phyloP scores from a whole-genome alignment of 2,113 vertebrate species.

The Halichoerus grypus region DNA sequence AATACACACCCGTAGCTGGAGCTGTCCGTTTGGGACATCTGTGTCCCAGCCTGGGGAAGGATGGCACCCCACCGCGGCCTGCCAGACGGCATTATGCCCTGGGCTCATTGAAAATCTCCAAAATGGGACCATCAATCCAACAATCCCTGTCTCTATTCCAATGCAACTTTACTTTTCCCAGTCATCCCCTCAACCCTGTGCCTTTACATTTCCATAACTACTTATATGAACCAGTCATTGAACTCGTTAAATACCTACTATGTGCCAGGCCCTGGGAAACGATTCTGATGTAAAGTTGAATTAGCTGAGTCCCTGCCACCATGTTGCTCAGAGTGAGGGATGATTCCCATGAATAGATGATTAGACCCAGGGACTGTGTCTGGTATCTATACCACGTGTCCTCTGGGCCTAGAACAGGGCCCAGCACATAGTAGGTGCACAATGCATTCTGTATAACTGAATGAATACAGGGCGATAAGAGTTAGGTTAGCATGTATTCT shows the following conservation, averaged over 20 bases:
- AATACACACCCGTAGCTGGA: neutral
- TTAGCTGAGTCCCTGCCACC: neutral
- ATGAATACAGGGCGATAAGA: neutral
- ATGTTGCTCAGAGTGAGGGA: neutral
- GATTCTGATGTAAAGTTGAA: neutral
- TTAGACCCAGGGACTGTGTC: too few relatives aligned
- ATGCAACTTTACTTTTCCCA: neutral
- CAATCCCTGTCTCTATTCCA: neutral
- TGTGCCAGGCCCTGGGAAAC: neutral
- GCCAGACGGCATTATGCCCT: too few relatives aligned
- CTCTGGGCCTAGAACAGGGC: neutral
- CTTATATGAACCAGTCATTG: too few relatives aligned
- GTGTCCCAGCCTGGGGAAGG: neutral
- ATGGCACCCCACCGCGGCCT: neutral
- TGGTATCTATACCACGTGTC: neutral
- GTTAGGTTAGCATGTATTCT: neutral
- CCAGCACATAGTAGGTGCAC: neutral
- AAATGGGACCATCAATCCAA: neutral
- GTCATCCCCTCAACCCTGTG: neutral
- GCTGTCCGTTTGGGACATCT: too few relatives aligned
- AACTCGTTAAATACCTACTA: neutral
- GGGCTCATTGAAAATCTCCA: neutral
- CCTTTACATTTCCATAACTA: neutral
- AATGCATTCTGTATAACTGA: too few relatives aligned
- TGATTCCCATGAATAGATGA: neutral